Percentiles rank a stretch among this genome's conserved stretches.
Conservation (phyloP, 2,888 invertebrate genomes). For the Gryllus longicercus region DNA sequence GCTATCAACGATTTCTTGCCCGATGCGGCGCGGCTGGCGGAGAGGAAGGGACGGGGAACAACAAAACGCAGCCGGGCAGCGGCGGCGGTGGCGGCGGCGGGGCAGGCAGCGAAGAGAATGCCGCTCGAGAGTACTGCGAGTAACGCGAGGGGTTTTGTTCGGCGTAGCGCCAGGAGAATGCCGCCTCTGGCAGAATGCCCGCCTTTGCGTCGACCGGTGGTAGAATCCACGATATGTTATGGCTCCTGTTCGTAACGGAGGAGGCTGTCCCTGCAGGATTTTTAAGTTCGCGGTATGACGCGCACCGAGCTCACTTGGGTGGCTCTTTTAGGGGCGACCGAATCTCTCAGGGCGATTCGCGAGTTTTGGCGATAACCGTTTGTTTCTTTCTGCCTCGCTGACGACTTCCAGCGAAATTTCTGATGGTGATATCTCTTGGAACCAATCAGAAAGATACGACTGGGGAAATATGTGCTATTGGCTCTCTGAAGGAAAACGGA, state of each 20-base stretch:
- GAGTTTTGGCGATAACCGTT: too few relatives aligned
- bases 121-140: constrained; percentile 1
- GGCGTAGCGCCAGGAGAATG: constrained; percentile 17
- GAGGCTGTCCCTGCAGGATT: neutral
- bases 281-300: neutral
- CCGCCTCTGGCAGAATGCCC: neutral
- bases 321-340: too few relatives aligned
- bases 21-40: neutral
- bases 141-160: constrained; percentile 17
- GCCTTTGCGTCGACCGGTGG: neutral
- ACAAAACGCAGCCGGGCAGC: constrained; percentile 6
- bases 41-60: neutral
- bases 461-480: neutral
- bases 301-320: neutral
- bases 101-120: constrained; percentile 17
- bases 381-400: neutral
- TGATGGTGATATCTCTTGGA: neutral
- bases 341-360: too few relatives aligned
- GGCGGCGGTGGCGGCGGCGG: neutral
- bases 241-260: neutral
- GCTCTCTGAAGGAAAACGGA: neutral
- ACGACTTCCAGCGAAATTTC: neutral
- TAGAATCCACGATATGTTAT: constrained; percentile 17
- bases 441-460: neutral
- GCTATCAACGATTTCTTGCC: constrained; percentile 17